Base-by-base conservation (phyloP, 2,113 vertebrate species). In the Dinomys branickii region DNA sequence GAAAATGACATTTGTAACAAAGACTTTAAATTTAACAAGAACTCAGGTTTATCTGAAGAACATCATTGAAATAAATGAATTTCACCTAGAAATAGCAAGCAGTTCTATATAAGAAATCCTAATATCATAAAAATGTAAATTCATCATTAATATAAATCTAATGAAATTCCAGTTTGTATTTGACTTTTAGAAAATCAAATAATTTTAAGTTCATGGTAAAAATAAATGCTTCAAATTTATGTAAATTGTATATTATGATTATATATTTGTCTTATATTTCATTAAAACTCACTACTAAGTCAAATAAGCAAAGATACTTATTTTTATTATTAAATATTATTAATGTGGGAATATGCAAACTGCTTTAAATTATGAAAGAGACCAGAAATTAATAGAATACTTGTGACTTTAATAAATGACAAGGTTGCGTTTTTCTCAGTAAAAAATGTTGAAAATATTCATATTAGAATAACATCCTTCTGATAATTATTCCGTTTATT, bases 361-460 rank as follows among this genome's bases (percentile, higher is more conserved):
- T 9, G 9, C 47, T 52, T 20, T 56, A 87, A 69, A 10, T 38
- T 52, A 24, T 81, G 22, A 80, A 5, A 54, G 73, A 30, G 26
- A 24, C 38, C 24, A 73, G 20, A 71, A 88, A 85, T 58, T 9
- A 50, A 28, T 63, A 90, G 41, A 54, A 58, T 84, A 83, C 13
- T 26, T 78, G 33, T 75, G 19, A 17, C 22, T 52, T 96, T 71
- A 83, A 90, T 78, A 88, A 85, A 80, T 47, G 33, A 52, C 1
- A 92, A 84, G 19, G 28, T 81, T 80, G 44, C 33, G 78, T 90
- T 94, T 97, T 73, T 93, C 93, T 63, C 54, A 85, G 9, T 63
- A 20, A 44, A 91, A 96, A 90, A 58, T 41, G 17, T 71, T 89
- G 6, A 85, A 82, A 73, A 80, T 90, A 69, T 56, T 80, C 38